Percentiles rank a stretch among this genome's conserved stretches.
Evolutionary conservation across 2,888 invertebrate genomes (phyloP).

Genomic region (Crossocerus cetratus): DNA sequence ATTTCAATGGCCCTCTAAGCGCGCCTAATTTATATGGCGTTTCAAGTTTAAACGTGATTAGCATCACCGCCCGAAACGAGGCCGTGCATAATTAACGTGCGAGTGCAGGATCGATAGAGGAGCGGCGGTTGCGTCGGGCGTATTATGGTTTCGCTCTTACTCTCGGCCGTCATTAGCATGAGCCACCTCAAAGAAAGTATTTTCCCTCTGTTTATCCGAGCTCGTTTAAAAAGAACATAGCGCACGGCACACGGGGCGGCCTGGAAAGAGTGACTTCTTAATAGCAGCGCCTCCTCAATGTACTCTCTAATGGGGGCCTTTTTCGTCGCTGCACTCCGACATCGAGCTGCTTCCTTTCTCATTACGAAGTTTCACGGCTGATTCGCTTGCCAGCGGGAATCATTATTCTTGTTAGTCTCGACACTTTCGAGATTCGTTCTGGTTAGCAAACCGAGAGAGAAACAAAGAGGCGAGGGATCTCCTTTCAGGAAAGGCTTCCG

Average conservation of each 20-base stretch:
- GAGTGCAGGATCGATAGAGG: background rate
- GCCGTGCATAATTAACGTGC: conserved; percentile 26
- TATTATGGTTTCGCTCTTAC: no score
- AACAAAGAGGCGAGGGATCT: background rate
- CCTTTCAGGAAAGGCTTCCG: conserved; percentile 13
- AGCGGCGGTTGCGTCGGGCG: background rate
- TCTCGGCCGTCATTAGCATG: no score
- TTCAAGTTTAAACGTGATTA: conserved; percentile 24
- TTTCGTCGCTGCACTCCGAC: no score
- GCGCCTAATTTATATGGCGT: conserved; percentile 3
- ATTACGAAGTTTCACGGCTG: conserved; percentile 33
- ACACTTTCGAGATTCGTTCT: conserved; percentile 47
- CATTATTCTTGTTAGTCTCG: conserved; percentile 35
- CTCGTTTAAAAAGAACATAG: no score
- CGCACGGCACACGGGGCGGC: no score
- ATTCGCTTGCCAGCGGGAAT: conserved; percentile 20
- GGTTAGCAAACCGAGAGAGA: conserved; percentile 15
- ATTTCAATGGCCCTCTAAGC: conserved; percentile 17
- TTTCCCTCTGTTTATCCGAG: no score
- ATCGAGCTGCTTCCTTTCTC: no score
- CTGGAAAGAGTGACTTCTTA: no score
- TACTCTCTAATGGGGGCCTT: no score
- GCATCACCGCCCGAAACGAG: conserved; percentile 9
- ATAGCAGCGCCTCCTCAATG: no score
- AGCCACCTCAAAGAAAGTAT: no score